Base-by-base conservation (phyloP, 1,140 invertebrate species). In the Cotesia typhae region DNA sequence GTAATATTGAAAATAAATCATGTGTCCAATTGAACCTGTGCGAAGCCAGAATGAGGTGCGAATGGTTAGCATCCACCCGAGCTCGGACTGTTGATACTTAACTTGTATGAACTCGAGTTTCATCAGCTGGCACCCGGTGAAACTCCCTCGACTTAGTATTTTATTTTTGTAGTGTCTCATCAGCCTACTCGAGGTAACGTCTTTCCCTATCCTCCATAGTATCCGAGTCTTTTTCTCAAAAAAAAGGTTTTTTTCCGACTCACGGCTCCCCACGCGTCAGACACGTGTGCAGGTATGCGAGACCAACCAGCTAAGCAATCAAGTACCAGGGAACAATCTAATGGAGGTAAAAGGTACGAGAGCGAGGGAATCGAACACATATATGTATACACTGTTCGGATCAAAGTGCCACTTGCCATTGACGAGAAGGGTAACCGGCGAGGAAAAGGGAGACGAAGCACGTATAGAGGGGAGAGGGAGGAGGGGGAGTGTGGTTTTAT, bases 251-350 rank as follows among this genome's bases (percentile, higher is more conserved):
- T 38, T 47, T 53, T 59, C 28, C 51, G 36, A 41, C 47, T 55
- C 41, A 37, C 6, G 7, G 17, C 6, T 20, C n/a, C 53, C 12
- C 63, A 10, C 14, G 53, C 57, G 17, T 20, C 20, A 28, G 53
- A 70, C 57, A 41, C 57, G 66, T 74, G 73, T 74, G 73, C 73
- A 74, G 73, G 65, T 74, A 74, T 74, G 70, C 70, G 69, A 74
- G 70, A 71, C 70, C 41, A 68, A 59, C 10, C 41, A 47, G 41
- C 41, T 47, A 47, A 47, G 41, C 41, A 47, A 47, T 47, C 6
- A 47, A 47, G 41, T 28, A 28, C 28, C 28, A 28, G 28, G 28
- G 28, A 28, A 28, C 28, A 28, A 28, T 47, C 41, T 47, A 47
- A 47, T 47, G 68, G 36, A 71, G 68, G 61, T 64, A 69, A 37